Evolutionary conservation across 2,888 invertebrate genomes (phyloP).

Genomic region (Tenthredo distinguenda): DNA sequence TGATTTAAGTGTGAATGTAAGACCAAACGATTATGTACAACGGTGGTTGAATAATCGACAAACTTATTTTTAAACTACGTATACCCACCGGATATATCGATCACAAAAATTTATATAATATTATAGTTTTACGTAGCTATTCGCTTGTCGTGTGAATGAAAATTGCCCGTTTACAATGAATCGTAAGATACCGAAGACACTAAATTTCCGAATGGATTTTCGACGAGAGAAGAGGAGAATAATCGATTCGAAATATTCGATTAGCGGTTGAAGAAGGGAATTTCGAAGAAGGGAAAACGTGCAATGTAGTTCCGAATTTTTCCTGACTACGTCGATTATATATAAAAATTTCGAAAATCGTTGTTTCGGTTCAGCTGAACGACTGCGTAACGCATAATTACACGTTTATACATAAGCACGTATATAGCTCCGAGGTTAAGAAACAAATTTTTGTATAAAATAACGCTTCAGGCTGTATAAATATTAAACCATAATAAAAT

Average conservation of each 20-base stretch:
- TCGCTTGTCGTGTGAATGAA: background rate
- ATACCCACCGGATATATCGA: background rate
- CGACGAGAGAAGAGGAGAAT: background rate
- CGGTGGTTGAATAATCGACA: background rate
- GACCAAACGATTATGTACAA: background rate
- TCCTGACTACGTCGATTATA: background rate
- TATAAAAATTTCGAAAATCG: background rate
- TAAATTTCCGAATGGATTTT: background rate
- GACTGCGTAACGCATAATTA: background rate
- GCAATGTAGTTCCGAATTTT: conserved; percentile 8
- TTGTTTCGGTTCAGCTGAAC: background rate
- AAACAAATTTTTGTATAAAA: background rate
- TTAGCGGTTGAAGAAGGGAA: background rate
- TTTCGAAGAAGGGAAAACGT: background rate
- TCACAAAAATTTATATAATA: background rate
- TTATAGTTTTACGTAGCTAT: background rate
- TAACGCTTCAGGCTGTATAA: background rate
- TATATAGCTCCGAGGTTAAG: background rate
- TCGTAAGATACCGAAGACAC: background rate
- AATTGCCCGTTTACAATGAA: background rate
- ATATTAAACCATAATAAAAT: background rate
- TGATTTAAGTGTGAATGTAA: background rate
- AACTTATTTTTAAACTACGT: conserved; percentile 10
- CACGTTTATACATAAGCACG: background rate
- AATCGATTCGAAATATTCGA: background rate